phyloP scores from a whole-genome alignment of 2,888 invertebrate genomes.

The Tipula helvola region DNA sequence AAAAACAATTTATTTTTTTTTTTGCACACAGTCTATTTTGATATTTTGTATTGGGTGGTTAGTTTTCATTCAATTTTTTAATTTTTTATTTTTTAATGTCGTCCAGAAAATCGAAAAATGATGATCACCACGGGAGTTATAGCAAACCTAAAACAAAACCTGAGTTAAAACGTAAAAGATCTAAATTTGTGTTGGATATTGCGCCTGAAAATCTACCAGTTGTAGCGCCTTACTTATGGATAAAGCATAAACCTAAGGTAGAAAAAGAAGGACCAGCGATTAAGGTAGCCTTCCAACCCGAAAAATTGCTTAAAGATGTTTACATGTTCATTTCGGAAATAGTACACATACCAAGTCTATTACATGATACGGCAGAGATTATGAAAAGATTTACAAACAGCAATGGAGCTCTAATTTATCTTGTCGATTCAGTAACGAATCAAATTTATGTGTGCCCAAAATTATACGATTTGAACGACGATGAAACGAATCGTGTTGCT shows the following conservation, averaged over 20 bases:
- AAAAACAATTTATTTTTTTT: too few relatives aligned
- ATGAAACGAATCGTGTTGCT: neutral
- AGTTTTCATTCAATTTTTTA: too few relatives aligned
- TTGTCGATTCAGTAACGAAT: slow-evolving; percentile 16
- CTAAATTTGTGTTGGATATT: neutral
- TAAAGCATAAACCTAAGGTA: neutral
- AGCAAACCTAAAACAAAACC: too few relatives aligned
- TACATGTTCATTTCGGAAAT: neutral
- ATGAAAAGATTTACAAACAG: neutral
- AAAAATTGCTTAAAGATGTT: neutral
- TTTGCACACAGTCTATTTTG: too few relatives aligned
- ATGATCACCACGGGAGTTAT: too few relatives aligned
- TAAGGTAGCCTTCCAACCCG: neutral
- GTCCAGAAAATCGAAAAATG: too few relatives aligned
- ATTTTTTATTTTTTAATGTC: too few relatives aligned
- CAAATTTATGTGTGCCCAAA: slow-evolving; percentile 21
- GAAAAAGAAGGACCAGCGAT: neutral
- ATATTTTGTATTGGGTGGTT: too few relatives aligned
- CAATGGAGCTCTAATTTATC: neutral
- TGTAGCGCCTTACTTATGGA: slow-evolving; percentile 6
- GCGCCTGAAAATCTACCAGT: neutral
- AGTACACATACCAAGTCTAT: neutral
- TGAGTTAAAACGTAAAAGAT: too few relatives aligned
- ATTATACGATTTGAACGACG: neutral
- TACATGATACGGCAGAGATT: neutral